Evolutionary conservation across 1,140 invertebrate species (phyloP).

Genomic region (Forficula auricularia): DNA sequence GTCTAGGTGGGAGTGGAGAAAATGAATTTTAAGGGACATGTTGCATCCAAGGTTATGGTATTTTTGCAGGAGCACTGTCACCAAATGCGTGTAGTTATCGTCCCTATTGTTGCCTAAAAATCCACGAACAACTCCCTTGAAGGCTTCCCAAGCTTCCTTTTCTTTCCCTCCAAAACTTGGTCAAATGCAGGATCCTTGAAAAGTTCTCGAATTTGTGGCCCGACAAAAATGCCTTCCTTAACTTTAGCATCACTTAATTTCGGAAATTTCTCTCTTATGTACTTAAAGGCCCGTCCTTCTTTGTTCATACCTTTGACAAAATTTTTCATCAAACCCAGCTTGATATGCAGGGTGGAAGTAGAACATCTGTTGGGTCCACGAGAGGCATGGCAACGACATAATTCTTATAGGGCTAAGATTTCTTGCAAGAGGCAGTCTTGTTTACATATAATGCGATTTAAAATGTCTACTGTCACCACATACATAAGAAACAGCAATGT

Average conservation of each 20-base stretch:
- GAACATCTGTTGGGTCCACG: conserved; percentile 18
- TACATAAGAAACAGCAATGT: too few relatives aligned
- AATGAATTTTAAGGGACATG: not conserved
- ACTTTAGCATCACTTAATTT: conserved; percentile 8
- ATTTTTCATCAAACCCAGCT: conserved; percentile 14
- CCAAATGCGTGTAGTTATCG: conserved; percentile 8
- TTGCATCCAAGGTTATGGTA: conserved; percentile 17
- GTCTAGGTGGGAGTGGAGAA: not conserved
- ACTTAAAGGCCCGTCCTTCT: conserved; percentile 9
- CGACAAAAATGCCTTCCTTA: conserved; percentile 3
- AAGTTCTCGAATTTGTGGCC: conserved; percentile 5
- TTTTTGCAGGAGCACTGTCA: conserved; percentile 8
- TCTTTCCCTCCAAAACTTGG: conserved; percentile 10
- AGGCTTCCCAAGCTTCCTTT: conserved; percentile 12
- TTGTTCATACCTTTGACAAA: conserved; percentile 15
- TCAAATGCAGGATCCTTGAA: conserved; percentile 13
- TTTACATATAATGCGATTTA: too few relatives aligned
- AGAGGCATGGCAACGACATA: conserved; percentile 20
- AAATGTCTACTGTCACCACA: too few relatives aligned
- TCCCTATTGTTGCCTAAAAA: conserved; percentile 2
- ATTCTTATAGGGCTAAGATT: too few relatives aligned
- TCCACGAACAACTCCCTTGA: conserved; percentile 8
- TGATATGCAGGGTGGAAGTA: conserved; percentile 19
- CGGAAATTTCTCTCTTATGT: conserved; percentile 5
- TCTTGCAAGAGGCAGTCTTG: too few relatives aligned